Evolutionary conservation across 2,888 invertebrate species (phyloP).

Genomic region (Lepidochrysops patricia): DNA sequence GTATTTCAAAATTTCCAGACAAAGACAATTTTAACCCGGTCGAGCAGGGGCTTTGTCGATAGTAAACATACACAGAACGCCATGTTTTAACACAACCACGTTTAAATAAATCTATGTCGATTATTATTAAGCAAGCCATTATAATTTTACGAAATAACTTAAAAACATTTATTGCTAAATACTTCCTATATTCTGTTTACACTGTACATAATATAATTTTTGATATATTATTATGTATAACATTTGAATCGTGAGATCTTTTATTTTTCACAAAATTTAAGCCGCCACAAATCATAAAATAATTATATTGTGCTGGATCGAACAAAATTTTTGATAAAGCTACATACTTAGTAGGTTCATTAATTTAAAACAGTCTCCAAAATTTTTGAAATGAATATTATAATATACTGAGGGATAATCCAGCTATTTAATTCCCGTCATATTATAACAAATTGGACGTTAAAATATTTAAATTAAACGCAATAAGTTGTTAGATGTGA

Average conservation of each 20-base stretch:
- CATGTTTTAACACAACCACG: not conserved
- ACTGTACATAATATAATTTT: not conserved
- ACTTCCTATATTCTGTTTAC: not conserved
- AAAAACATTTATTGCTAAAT: not conserved
- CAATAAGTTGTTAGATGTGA: no score
- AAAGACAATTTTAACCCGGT: no score
- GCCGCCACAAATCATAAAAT: not conserved
- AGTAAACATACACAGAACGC: no score
- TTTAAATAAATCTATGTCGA: not conserved
- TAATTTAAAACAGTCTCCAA: no score
- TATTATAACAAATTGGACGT: no score
- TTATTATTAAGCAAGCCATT: not conserved
- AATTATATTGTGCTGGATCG: not conserved
- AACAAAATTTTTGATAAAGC: not conserved
- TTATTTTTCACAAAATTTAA: not conserved
- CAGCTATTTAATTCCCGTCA: no score
- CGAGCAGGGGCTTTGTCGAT: no score
- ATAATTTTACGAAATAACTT: not conserved
- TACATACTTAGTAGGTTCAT: no score
- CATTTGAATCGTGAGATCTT: not conserved
- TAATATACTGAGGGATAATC: no score
- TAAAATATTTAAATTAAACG: no score
- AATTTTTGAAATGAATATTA: no score
- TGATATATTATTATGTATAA: not conserved
- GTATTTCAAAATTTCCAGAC: no score